These are phyloP conservation scores for Cyanistes caeruleus DNA, from an alignment of 2,113 vertebrate genomes.

Conservation along the genomic window DNA sequence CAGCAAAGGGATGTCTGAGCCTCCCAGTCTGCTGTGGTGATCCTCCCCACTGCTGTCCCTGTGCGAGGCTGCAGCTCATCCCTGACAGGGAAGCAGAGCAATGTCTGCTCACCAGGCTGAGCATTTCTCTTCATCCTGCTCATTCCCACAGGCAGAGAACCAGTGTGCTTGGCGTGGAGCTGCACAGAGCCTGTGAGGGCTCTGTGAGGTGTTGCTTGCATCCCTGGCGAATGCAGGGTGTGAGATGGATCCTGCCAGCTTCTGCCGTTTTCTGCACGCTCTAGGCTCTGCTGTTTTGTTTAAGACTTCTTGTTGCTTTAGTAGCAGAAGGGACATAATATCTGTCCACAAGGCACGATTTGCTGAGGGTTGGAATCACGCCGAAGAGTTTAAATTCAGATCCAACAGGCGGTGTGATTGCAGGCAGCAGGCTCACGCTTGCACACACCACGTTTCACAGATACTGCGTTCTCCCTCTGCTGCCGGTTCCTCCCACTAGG, in stretches of 20 bases:
- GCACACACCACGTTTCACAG: neutral
- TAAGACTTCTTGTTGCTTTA: neutral
- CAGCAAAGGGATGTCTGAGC: neutral
- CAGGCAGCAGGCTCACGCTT: neutral
- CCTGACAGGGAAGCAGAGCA: neutral
- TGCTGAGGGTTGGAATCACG: neutral
- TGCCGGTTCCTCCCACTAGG: neutral
- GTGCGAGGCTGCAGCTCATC: neutral
- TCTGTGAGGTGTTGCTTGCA: rapidly evolving
- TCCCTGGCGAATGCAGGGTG: neutral
- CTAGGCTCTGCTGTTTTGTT: neutral
- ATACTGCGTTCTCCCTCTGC: neutral
- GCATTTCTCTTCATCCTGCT: neutral
- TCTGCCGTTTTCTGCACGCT: neutral
- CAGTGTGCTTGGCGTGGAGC: neutral
- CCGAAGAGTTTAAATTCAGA: slow-evolving; percentile 31
- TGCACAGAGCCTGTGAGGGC: neutral
- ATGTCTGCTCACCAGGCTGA: neutral
- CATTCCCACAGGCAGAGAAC: neutral
- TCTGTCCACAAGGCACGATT: neutral
- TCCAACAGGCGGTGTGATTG: neutral
- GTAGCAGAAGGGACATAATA: neutral
- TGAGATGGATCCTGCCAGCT: neutral
- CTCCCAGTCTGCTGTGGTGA: neutral
- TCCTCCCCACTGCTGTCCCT: neutral